Conservation (phyloP, 2,797 vertebrate species). For the Lagorchestes hirsutus region DNA sequence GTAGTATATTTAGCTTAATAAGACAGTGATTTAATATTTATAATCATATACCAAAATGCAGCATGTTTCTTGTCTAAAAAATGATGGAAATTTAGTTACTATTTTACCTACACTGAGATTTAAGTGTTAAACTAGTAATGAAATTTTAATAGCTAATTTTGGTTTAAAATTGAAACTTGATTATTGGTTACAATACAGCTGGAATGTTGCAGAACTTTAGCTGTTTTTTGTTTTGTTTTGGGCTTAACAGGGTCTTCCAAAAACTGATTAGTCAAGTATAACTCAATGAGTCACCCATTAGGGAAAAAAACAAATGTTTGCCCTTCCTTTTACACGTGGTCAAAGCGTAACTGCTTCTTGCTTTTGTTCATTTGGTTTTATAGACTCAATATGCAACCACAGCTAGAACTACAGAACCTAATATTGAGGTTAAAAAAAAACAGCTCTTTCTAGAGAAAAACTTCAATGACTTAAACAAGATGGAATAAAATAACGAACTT, state of each 20-base stretch:
- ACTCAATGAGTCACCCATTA: conserved; percentile 34
- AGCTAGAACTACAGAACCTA: not conserved
- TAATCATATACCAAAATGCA: not conserved
- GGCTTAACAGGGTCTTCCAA: conserved; percentile 22
- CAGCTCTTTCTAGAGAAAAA: conserved; percentile 13
- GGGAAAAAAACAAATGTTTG: conserved; percentile 28
- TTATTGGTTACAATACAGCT: not conserved
- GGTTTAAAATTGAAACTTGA: not conserved
- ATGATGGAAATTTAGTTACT: not conserved
- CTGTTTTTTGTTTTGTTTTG: not conserved
- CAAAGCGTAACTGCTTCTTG: conserved; percentile 21
- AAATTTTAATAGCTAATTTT: conserved; percentile 27
- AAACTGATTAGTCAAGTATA: conserved; percentile 28
- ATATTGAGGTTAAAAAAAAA: conserved; percentile 21
- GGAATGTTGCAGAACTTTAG: not conserved
- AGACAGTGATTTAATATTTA: not conserved
- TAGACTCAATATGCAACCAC: not conserved
- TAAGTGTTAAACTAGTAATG: not conserved
- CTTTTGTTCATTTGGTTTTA: conserved; percentile 38
- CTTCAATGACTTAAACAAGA: not conserved
- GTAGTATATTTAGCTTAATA: not conserved
- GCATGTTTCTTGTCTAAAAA: not conserved
- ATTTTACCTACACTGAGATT: not conserved
- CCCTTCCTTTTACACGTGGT: not conserved
- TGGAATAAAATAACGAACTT: not conserved